Evolutionary conservation across 2,888 invertebrate genomes (phyloP).

Genomic region (Hypomecis atomaria): DNA sequence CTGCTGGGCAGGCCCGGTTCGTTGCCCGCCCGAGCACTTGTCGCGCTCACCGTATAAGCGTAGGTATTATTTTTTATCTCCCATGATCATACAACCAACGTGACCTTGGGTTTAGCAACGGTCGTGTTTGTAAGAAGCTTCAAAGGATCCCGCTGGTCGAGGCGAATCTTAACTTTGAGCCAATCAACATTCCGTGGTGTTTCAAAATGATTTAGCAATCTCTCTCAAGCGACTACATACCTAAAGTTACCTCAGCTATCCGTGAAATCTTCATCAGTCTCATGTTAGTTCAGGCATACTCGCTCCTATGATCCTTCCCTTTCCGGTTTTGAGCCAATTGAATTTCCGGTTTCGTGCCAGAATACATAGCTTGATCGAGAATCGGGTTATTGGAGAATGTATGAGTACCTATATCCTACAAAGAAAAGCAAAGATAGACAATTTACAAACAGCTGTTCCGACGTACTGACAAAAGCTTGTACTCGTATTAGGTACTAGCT

Average conservation of each 20-base stretch:
- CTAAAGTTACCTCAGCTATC: background rate
- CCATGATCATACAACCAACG: constrained; percentile 49
- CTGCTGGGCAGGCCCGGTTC: constrained; percentile 72
- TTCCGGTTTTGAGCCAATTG: constrained; percentile 18
- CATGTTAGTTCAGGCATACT: constrained; percentile 5
- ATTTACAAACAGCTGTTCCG: constrained; percentile 2
- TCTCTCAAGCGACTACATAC: background rate
- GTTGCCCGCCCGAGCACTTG: constrained; percentile 70
- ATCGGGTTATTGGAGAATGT: background rate
- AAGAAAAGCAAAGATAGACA: background rate
- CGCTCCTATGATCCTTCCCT: constrained; percentile 1
- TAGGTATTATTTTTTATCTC: constrained; percentile 51
- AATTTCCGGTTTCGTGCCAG: constrained; percentile 19
- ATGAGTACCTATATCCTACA: background rate
- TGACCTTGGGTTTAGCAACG: constrained; percentile 53
- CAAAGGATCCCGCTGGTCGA: constrained; percentile 11
- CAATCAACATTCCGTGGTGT: background rate
- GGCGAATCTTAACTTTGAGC: constrained; percentile 1
- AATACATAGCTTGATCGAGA: background rate
- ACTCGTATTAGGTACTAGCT: too few relatives aligned
- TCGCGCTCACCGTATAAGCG: constrained; percentile 49
- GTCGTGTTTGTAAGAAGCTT: constrained; percentile 25
- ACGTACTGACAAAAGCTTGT: background rate
- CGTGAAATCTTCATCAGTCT: constrained; percentile 2
- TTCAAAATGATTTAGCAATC: background rate